These are phyloP conservation scores for Lobophora halterata DNA, from an alignment of 2,888 invertebrate species.

Conservation along the genomic window DNA sequence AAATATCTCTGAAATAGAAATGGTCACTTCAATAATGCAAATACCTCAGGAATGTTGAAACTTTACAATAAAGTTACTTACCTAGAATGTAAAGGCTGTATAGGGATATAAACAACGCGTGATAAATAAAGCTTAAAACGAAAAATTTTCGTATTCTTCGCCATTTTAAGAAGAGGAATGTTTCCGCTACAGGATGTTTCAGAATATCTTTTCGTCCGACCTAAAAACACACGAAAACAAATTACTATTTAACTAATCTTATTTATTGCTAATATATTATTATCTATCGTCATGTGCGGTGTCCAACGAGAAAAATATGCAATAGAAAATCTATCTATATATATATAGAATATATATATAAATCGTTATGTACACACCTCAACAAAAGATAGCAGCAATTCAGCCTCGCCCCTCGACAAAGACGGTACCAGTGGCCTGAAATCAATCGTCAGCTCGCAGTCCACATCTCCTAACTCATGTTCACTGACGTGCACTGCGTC, in stretches of 20 bases:
- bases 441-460: conserved; percentile 86
- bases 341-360: background rate
- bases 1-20: conserved; percentile 70
- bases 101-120: conserved; percentile 86
- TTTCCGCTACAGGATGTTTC: conserved; percentile 92
- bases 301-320: no score
- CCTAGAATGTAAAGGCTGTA: conserved; percentile 87
- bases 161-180: conserved; percentile 92
- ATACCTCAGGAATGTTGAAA: background rate
- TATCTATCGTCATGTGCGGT: no score
- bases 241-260: background rate
- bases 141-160: conserved; percentile 90
- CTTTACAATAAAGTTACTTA: conserved; percentile 42
- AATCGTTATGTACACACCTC: conserved; percentile 68
- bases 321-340: no score
- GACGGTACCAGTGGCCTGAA: conserved; percentile 83
- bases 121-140: conserved; percentile 88
- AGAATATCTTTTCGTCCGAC: conserved; percentile 89
- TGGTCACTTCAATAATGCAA: background rate
- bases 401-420: conserved; percentile 84
- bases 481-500: conserved; percentile 89
- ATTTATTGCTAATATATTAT: no score
- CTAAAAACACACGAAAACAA: conserved; percentile 44
- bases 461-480: conserved; percentile 92
- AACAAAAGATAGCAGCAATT: conserved; percentile 85